Evolutionary conservation across 2,113 vertebrate genomes (phyloP).

Genomic region (Pholis gunnellus): DNA sequence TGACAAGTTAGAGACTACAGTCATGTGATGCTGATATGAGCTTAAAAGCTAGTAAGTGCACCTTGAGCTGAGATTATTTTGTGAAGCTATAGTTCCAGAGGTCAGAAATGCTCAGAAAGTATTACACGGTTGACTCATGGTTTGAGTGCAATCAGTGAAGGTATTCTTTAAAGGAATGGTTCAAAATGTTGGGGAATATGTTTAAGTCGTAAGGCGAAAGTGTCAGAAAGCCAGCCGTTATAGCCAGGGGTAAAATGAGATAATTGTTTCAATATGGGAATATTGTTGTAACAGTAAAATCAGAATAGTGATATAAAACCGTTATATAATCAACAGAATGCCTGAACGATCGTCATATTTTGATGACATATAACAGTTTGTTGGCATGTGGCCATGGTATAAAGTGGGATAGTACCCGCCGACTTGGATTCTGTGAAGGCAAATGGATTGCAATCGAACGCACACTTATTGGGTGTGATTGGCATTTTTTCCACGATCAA

Average conservation of each 20-base stretch:
- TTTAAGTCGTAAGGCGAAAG: not conserved
- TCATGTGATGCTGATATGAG: not conserved
- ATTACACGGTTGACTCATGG: not conserved
- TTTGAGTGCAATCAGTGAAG: not conserved
- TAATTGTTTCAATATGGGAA: not conserved
- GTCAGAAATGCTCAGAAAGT: not conserved
- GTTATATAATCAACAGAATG: not conserved
- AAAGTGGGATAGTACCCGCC: not conserved
- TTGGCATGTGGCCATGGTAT: conserved; percentile 24
- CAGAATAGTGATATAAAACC: not conserved
- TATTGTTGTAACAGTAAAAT: not conserved
- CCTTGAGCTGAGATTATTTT: not conserved
- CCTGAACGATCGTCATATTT: not conserved
- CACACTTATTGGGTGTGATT: conserved; percentile 3
- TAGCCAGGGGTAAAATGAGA: not conserved
- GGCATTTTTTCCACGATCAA: conserved; percentile 22
- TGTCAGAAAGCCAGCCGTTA: not conserved
- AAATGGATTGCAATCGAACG: conserved; percentile 12
- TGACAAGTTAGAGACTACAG: not conserved
- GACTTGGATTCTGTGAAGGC: not conserved
- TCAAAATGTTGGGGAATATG: not conserved
- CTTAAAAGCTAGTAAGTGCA: not conserved
- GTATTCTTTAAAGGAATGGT: not conserved
- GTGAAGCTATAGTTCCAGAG: not conserved
- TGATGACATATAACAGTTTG: not conserved